Conservation (phyloP, 23 tunicate genomes). For the Styela plicata region DNA sequence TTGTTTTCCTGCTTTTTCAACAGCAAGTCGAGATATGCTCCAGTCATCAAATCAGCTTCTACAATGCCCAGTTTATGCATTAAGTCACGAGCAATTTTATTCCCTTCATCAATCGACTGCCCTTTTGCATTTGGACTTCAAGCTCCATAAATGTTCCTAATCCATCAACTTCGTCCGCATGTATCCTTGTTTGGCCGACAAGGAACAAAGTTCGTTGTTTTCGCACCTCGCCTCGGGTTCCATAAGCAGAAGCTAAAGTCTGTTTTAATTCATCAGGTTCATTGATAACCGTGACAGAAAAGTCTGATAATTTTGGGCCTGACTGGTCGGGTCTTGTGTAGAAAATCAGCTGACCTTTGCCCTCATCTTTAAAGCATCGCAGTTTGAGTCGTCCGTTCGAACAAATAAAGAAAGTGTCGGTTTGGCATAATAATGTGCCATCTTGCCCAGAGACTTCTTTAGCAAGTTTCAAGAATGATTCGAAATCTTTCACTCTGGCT, state of each 20-base stretch:
- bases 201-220: constrained; percentile 64
- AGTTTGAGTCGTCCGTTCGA: constrained; percentile 70
- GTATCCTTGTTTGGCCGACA: constrained; percentile 82
- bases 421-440: constrained; percentile 44
- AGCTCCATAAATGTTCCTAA: constrained; percentile 88
- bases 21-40: constrained; percentile 63
- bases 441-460: constrained; percentile 25
- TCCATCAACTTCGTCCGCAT: constrained; percentile 69
- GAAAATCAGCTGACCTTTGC: constrained; percentile 47
- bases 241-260: constrained; percentile 31
- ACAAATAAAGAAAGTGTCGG: constrained; percentile 70
- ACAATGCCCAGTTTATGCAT: constrained; percentile 53
- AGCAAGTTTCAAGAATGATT: constrained; percentile 39
- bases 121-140: constrained; percentile 49
- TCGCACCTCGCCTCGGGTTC: constrained; percentile 59
- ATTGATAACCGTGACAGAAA: constrained; percentile 22
- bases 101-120: constrained; percentile 68
- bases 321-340: constrained; percentile 63
- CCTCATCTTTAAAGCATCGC: constrained; percentile 10
- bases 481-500: constrained; percentile 49
- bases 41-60: constrained; percentile 50
- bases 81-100: constrained; percentile 60
- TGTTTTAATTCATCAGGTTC: constrained; percentile 44
- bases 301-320: constrained; percentile 84
- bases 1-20: not conserved